A percentile compares a stretch with the other conserved stretches of the same genome.
These are phyloP conservation scores for Labia minor DNA, from an alignment of 2,888 invertebrate genomes.

Conservation along the genomic window DNA sequence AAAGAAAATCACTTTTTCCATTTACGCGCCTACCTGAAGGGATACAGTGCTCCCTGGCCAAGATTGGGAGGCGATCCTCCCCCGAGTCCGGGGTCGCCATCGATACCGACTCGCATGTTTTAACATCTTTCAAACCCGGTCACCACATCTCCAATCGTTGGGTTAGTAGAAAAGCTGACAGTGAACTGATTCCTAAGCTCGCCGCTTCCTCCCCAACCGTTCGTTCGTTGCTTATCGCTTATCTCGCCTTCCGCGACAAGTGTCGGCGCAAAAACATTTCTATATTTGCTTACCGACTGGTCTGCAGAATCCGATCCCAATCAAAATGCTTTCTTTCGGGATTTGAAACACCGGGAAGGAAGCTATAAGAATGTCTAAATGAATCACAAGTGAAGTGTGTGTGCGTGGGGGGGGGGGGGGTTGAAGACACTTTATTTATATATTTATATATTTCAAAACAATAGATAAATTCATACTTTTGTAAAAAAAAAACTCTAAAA, in stretches of 20 bases:
- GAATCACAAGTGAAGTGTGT: too few species aligned
- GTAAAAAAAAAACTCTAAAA: too few species aligned
- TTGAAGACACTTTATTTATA: too few species aligned
- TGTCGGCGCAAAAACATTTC: neutral
- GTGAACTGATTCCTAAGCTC: slow-evolving; percentile 1
- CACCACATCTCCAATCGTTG: neutral
- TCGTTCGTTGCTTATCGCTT: slow-evolving; percentile 2
- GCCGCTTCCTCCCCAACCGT: neutral
- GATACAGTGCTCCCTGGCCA: slow-evolving; percentile 17
- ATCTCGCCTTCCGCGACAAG: slow-evolving; percentile 13
- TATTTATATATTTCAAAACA: too few species aligned
- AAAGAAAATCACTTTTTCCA: too few species aligned
- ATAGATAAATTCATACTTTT: too few species aligned
- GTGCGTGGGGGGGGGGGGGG: too few species aligned
- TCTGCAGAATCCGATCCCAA: too few species aligned
- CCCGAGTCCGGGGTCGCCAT: neutral
- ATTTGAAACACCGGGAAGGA: too few species aligned
- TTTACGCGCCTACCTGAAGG: neutral
- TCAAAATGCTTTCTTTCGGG: too few species aligned
- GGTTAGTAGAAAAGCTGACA: neutral
- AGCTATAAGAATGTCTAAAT: too few species aligned
- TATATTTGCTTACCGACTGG: too few species aligned
- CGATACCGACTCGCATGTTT: slow-evolving; percentile 18
- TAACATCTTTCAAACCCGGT: slow-evolving; percentile 15
- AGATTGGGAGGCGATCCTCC: slow-evolving; percentile 19